Conservation (phyloP, 53 echinoderm and acorn worm species). For the Mesocentrotus franciscanus region DNA sequence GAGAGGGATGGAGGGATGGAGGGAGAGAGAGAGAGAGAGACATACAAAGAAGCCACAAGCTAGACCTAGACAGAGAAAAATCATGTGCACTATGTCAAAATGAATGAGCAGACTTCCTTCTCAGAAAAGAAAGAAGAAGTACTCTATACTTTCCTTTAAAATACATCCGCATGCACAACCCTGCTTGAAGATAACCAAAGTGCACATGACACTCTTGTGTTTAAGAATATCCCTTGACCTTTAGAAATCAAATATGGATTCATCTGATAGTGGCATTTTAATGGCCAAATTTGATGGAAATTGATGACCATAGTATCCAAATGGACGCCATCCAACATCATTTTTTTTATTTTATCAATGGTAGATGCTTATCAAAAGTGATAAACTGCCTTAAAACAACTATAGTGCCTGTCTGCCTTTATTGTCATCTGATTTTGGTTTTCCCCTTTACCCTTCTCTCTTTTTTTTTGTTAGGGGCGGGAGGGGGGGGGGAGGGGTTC, state of each 20-base stretch:
- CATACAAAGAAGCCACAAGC: not conserved
- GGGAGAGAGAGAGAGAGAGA: not conserved
- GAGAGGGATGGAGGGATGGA: not conserved
- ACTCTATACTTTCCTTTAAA: not conserved
- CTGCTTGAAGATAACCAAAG: not conserved
- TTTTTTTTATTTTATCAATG: not conserved
- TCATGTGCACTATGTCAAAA: not conserved
- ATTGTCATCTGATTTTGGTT: not conserved
- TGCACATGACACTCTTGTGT: slow-evolving; percentile 2
- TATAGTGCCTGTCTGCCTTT: not conserved
- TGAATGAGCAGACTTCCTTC: not conserved
- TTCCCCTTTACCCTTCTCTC: not conserved
- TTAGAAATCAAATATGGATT: not conserved
- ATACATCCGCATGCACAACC: not conserved
- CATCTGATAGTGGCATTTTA: slow-evolving; percentile 6
- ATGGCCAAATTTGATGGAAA: not conserved
- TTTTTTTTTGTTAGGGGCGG: too few species aligned
- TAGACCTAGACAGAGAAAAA: not conserved
- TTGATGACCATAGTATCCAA: not conserved
- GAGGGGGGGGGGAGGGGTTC: not conserved
- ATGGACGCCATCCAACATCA: not conserved
- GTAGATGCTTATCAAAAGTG: not conserved
- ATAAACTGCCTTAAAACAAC: not conserved
- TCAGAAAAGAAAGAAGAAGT: not conserved
- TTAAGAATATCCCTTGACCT: not conserved